These are phyloP conservation scores for Polyploca ridens DNA, from an alignment of 2,888 invertebrate genomes.

Conservation along the genomic window DNA sequence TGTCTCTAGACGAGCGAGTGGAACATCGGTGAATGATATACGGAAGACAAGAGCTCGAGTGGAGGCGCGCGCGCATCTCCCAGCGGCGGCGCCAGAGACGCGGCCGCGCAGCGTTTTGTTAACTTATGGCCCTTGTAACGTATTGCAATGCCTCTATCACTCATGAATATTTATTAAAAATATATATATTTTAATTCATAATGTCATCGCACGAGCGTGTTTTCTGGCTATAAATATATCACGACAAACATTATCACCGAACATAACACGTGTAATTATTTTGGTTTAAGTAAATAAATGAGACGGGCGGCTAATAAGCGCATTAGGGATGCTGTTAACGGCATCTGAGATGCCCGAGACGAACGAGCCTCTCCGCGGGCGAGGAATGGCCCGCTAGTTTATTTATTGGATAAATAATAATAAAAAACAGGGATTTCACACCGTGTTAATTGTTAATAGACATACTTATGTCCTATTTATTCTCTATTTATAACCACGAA, in stretches of 20 bases:
- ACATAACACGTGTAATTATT: constrained; percentile 72
- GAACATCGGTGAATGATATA: constrained; percentile 57
- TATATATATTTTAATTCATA: constrained; percentile 55
- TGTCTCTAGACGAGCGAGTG: constrained; percentile 60
- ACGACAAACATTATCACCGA: constrained; percentile 60
- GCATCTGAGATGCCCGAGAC: constrained; percentile 47
- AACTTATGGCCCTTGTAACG: constrained; percentile 80
- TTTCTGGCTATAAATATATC: constrained; percentile 75
- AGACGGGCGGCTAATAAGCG: constrained; percentile 64
- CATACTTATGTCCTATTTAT: constrained; percentile 11
- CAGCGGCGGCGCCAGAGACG: constrained; percentile 50
- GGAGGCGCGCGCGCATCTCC: constrained; percentile 30
- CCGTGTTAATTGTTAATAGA: constrained; percentile 33
- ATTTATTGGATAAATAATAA: constrained; percentile 38
- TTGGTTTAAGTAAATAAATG: constrained; percentile 66
- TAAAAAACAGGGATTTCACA: constrained; percentile 43
- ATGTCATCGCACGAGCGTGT: constrained; percentile 61
- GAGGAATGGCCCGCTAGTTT: constrained; percentile 41
- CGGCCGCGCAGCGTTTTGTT: constrained; percentile 69
- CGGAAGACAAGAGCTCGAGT: constrained; percentile 42
- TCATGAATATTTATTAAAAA: constrained; percentile 82
- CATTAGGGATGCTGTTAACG: constrained; percentile 67
- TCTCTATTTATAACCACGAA: constrained; percentile 8
- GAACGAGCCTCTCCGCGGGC: constrained; percentile 59
- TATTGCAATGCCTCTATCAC: constrained; percentile 80